phyloP scores from a whole-genome alignment of 2,888 invertebrate genomes.

The Eucriotettix oculatus region DNA sequence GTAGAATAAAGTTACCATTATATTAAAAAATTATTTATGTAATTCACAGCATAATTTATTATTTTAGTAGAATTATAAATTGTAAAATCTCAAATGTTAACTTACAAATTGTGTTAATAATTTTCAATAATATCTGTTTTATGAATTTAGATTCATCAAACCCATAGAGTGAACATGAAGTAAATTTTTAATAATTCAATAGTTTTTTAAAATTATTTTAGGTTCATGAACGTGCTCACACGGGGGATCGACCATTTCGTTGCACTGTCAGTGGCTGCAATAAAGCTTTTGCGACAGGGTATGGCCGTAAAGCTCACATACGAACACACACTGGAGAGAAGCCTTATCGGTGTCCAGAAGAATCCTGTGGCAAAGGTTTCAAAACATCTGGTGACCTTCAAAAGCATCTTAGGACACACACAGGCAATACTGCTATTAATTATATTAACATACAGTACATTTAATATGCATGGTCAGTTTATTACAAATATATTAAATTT shows the following conservation, averaged over 20 bases:
- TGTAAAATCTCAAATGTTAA: too few species aligned
- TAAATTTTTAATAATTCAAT: too few species aligned
- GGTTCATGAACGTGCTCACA: constrained; percentile 36
- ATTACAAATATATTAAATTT: too few species aligned
- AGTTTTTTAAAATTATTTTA: constrained; percentile 16
- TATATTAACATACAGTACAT: too few species aligned
- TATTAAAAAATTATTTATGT: too few species aligned
- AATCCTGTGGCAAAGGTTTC: constrained; percentile 35
- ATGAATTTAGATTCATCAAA: background rate
- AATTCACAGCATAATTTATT: too few species aligned
- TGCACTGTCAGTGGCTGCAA: constrained; percentile 39
- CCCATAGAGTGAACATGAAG: too few species aligned
- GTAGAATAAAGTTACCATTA: too few species aligned
- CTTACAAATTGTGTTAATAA: too few species aligned
- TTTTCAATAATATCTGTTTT: background rate
- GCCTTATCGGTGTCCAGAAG: constrained; percentile 36
- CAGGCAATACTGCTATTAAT: constrained; percentile 23
- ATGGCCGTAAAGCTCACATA: constrained; percentile 37
- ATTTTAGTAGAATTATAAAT: too few species aligned
- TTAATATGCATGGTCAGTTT: too few species aligned
- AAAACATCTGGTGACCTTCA: constrained; percentile 42
- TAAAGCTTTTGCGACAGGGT: constrained; percentile 39
- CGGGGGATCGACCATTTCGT: constrained; percentile 33
- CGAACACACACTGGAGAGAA: constrained; percentile 41
- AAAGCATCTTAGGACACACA: constrained; percentile 41